Evolutionary conservation across 2,113 vertebrate genomes (phyloP), one percentile per base, ranked within the genome.

Genomic region (Phoenicopterus ruber): DNA sequence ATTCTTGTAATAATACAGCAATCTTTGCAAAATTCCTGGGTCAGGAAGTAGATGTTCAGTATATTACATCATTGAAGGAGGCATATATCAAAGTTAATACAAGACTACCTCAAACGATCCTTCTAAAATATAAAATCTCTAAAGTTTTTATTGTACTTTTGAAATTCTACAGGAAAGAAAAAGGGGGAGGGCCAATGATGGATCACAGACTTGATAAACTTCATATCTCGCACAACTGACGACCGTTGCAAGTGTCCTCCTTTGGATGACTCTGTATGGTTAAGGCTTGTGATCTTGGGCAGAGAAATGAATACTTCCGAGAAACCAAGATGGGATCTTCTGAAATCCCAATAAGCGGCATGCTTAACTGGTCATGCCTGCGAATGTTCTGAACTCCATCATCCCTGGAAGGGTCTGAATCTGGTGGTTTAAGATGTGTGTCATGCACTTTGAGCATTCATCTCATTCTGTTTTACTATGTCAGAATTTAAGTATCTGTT

Each of bases 51-150:
- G 65, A 86, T 82, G 58, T 94, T 96, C 95, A 88, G 88, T 61
- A 28, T 94, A 84, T 97, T 93, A 90, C 96, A 95, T 97, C 97
- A 97, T 83, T 92, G 95, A 95, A 95, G 70, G 88, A 92, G 69
- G 52, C 83, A 80, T 77, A 82, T 71, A 97, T 52, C 78, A 91
- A 94, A 95, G 62, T 67, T 81, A 80, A 59, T 69, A 28, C 44
- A 94, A 89, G 69, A 42, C 57, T 81, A 32, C 92, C 92, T 97
- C 74, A 92, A 95, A 94, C 89, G 70, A 92, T 94, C 65, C 65
- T 94, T 94, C 82, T 55, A 67, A 93, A 98, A 86, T 79, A 93
- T 31, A 67, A 95, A 97, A 87, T 32, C 15, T 7, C 18, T 22
- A 0, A 67, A 62, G 52, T 65, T 97, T 86, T 88, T 82, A 40